These are phyloP conservation scores for Neodon shergylaensis DNA, from an alignment of 2,113 vertebrate genomes.

Conservation along the genomic window DNA sequence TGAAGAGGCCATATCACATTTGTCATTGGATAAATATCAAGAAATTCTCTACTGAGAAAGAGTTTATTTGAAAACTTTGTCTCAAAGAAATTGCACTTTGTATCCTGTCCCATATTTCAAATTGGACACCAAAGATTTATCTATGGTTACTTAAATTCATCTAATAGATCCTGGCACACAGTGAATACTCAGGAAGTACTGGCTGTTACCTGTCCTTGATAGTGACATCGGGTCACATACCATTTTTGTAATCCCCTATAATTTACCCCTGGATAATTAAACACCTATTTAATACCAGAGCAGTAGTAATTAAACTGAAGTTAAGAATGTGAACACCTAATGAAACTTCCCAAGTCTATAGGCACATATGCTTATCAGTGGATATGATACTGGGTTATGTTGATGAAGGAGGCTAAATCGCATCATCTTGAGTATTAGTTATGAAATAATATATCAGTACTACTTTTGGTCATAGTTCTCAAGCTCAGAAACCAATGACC, in stretches of 20 bases:
- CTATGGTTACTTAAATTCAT: background rate
- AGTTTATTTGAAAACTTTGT: background rate
- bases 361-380: background rate
- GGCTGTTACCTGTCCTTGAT: background rate
- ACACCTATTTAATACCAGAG: background rate
- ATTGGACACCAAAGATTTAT: background rate
- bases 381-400: background rate
- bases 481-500: background rate
- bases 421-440: background rate
- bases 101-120: background rate
- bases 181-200: background rate
- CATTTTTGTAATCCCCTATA: background rate
- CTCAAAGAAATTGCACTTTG: background rate
- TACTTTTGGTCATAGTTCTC: background rate
- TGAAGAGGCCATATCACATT: background rate
- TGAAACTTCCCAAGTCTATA: background rate
- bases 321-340: background rate
- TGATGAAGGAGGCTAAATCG: background rate
- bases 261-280: background rate
- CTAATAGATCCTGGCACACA: background rate
- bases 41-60: background rate
- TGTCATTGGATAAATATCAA: background rate
- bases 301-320: background rate
- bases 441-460: background rate
- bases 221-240: background rate